Percentiles rank a stretch among this genome's conserved stretches.
phyloP scores from a whole-genome alignment of 2,113 vertebrate species.

The Oryzias curvinotus region DNA sequence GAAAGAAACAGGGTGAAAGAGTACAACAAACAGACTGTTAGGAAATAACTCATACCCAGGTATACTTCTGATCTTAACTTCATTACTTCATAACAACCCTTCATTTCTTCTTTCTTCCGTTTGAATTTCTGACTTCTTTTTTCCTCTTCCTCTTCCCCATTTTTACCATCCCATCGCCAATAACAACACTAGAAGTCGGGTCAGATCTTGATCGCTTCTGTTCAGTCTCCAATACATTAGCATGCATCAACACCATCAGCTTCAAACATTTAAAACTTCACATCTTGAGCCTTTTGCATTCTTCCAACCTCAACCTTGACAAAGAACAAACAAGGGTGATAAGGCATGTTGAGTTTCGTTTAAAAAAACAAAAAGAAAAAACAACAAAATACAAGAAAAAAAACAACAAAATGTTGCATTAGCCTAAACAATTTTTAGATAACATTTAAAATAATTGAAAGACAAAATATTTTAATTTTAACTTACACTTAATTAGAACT shows the following conservation, averaged over 20 bases:
- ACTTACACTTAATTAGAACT: no score
- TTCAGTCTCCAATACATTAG: conserved; percentile 85
- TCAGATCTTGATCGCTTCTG: conserved; percentile 83
- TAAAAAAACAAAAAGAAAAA: conserved; percentile 42
- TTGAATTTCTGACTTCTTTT: conserved; percentile 86
- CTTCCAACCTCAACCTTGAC: conserved; percentile 98
- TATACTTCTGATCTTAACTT: conserved; percentile 74
- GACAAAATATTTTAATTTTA: no score
- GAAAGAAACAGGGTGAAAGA: conserved; percentile 66
- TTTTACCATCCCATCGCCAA: conserved; percentile 88
- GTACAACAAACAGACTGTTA: conserved; percentile 79
- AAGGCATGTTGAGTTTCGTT: conserved; percentile 85
- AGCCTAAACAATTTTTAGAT: neutral
- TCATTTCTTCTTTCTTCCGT: conserved; percentile 86
- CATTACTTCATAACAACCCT: conserved; percentile 84
- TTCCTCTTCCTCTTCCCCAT: conserved; percentile 90
- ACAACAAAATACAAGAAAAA: conserved; percentile 32
- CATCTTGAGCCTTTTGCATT: conserved; percentile 97
- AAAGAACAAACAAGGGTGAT: conserved; percentile 97
- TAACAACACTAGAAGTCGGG: conserved; percentile 90
- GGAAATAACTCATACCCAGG: conserved; percentile 71
- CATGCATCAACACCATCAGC: conserved; percentile 99
- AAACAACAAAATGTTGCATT: conserved; percentile 23
- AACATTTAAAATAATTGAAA: no score
- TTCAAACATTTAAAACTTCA: conserved; percentile 97